Conservation (phyloP, 2,888 invertebrate species). For the Chloromyia formosa region DNA sequence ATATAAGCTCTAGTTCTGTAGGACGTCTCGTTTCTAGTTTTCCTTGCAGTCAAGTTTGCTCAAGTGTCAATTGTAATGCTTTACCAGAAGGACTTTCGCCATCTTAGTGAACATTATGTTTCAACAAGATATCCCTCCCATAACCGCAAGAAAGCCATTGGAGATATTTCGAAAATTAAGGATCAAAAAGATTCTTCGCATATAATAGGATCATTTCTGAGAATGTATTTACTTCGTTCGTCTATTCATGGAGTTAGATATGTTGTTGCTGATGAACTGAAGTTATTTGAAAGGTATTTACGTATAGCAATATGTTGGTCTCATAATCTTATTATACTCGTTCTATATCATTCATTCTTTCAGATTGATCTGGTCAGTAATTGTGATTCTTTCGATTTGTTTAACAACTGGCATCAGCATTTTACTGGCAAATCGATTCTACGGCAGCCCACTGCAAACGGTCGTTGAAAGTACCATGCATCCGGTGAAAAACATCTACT, state of each 20-base stretch:
- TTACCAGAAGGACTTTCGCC: constrained; percentile 46
- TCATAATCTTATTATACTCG: neutral
- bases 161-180: too few species aligned
- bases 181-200: constrained; percentile 2
- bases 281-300: constrained; percentile 56
- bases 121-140: neutral
- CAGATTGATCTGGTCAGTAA: constrained; percentile 56
- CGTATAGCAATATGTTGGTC: neutral
- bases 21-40: neutral
- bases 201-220: constrained; percentile 51
- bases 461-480: constrained; percentile 61
- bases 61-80: constrained; percentile 40
- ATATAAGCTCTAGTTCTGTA: neutral
- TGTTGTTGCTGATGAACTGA: constrained; percentile 56
- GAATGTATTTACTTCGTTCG: constrained; percentile 58
- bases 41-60: neutral
- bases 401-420: constrained; percentile 59
- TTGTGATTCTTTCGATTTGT: constrained; percentile 56
- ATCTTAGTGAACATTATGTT: constrained; percentile 15
- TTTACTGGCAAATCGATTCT: constrained; percentile 59
- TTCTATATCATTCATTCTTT: constrained; percentile 4
- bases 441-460: constrained; percentile 56
- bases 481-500: constrained; percentile 59
- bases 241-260: constrained; percentile 61
- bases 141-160: neutral